These are phyloP conservation scores for Jacana jacana DNA, from an alignment of 2,113 vertebrate species.

Conservation along the genomic window DNA sequence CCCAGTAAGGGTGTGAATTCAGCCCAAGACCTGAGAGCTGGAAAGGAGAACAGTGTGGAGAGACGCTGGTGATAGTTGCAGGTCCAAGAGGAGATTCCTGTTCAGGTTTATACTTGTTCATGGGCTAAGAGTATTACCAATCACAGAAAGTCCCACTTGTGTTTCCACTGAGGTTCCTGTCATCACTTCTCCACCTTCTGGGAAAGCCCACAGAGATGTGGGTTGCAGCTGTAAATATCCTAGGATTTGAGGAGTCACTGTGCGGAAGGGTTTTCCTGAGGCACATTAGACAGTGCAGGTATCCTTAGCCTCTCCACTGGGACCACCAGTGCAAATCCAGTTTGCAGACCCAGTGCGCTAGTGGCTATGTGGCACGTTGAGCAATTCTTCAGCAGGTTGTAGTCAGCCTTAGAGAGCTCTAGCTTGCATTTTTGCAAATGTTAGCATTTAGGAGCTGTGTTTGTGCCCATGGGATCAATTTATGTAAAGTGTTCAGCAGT, in stretches of 20 bases:
- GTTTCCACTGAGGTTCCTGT: background rate
- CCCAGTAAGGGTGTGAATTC: background rate
- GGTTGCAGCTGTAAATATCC: background rate
- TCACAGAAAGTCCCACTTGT: background rate
- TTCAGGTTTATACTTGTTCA: background rate
- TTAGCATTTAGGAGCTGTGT: background rate
- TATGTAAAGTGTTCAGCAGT: background rate
- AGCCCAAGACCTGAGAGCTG: background rate
- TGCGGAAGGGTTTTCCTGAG: background rate
- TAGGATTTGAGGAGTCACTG: background rate
- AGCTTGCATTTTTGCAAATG: background rate
- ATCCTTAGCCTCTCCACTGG: background rate
- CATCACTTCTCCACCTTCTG: background rate
- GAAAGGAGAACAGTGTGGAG: background rate
- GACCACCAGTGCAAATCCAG: background rate
- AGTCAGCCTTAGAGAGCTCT: background rate
- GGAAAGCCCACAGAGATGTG: background rate
- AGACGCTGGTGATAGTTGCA: background rate
- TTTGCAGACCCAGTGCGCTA: background rate
- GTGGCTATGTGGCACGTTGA: rapidly evolving
- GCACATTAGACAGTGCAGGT: background rate
- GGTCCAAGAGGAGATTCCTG: background rate
- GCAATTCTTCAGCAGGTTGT: background rate
- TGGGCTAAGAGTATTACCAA: background rate
- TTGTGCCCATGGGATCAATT: background rate